Conservation (phyloP, 2,113 vertebrate species). For the Piaya cayana region DNA sequence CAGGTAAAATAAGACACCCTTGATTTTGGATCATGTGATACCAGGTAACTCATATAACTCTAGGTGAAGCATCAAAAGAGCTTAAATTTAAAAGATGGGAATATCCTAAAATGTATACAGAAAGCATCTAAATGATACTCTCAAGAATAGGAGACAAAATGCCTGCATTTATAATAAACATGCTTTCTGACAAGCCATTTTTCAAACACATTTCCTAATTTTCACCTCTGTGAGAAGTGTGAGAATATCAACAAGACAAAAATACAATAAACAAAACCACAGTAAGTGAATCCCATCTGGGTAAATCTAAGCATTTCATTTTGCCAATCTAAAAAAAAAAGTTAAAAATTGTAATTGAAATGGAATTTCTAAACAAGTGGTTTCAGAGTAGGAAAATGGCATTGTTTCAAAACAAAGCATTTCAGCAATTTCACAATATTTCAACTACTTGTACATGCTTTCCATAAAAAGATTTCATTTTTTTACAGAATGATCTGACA, state of each 20-base stretch:
- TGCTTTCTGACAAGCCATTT: not conserved
- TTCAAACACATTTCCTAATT: not conserved
- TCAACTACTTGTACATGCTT: constrained; percentile 32
- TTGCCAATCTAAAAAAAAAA: not conserved
- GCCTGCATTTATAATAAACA: not conserved
- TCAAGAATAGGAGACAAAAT: not conserved
- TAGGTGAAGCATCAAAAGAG: not conserved
- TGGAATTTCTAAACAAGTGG: constrained; percentile 49
- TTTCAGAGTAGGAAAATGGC: constrained; percentile 54
- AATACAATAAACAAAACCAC: not conserved
- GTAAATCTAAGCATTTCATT: not conserved
- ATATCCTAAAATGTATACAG: not conserved
- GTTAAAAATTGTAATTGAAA: constrained; percentile 21
- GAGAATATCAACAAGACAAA: not conserved
- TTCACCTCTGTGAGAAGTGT: not conserved
- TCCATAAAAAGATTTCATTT: not conserved
- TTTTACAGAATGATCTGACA: constrained; percentile 21
- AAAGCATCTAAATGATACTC: not conserved
- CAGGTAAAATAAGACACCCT: not conserved
- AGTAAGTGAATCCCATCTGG: not conserved
- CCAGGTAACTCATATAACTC: not conserved
- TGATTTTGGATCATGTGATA: not conserved
- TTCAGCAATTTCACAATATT: constrained; percentile 53
- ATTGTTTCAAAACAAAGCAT: constrained; percentile 29
- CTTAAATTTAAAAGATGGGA: not conserved